Evolutionary conservation across 2,797 vertebrate genomes (phyloP), one percentile per base, ranked within the genome.

Genomic region (Anguilla pacifica): DNA sequence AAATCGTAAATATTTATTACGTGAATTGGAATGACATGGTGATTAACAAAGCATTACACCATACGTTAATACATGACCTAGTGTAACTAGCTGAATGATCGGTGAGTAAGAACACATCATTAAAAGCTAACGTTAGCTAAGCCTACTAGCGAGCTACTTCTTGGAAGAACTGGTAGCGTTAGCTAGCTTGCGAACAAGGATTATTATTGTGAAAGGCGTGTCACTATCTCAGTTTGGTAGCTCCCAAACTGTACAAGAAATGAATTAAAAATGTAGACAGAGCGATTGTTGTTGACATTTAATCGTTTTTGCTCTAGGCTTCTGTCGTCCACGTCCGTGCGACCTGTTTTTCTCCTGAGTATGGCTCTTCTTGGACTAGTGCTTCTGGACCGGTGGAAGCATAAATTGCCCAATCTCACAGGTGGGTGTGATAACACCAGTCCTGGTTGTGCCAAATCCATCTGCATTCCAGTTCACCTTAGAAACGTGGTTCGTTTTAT

Each of bases 311-410:
- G n/a, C 81, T 89, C 0, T 94, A 99, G 98, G 98, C 93, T 99
- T 85, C 94, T 99, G 93, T 99, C 98, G 0, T 98, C 98, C 87
- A 97, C 98, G 2, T 97, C 97, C 83, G 93, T 98, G 86, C 95
- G 98, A 89, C 98, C 98, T 49, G 88, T 99, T 39, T 99, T 99
- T 93, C 93, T 99, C 31, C 90, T 98, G 87, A 97, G 98, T 86
- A 91, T 97, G 89, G 97, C 96, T 46, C 95, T 99, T 90, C 92
- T 99, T 91, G 97, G 96, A 49, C 94, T 99, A 6, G 95, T 98
- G 89, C 93, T 98, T 5, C 90, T 99, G 96, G 98, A 99, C 89
- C 96, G 96, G 91, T 99, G 98, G 98, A 98, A 98, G 95, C 97
- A 96, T 89, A 97, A 95, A 90, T 92, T 98, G 88, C 95, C 96